Conservation (phyloP, 2,113 vertebrate species). For the Megaceryle maxima region DNA sequence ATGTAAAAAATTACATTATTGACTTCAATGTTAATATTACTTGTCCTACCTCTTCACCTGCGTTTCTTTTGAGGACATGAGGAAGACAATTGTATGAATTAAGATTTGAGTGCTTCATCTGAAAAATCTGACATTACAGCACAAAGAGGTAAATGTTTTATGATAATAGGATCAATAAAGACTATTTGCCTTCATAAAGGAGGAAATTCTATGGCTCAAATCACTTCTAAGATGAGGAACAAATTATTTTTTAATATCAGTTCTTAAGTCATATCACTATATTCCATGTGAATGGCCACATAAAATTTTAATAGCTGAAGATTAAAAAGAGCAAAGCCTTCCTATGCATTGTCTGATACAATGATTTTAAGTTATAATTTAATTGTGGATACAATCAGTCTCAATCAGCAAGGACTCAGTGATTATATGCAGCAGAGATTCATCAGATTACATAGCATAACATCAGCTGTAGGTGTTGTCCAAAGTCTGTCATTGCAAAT, state of each 20-base stretch:
- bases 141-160: neutral
- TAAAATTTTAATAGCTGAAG: conserved; percentile 11
- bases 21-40: neutral
- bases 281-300: neutral
- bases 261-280: neutral
- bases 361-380: neutral
- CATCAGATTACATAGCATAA: neutral
- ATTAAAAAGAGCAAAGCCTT: neutral
- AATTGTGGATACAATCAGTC: neutral
- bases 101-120: neutral
- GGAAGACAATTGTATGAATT: neutral
- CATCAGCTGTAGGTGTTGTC: neutral
- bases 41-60: neutral
- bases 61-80: neutral
- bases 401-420: neutral
- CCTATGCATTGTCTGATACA: neutral
- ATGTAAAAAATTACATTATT: neutral
- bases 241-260: neutral
- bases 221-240: neutral
- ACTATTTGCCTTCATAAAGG: neutral
- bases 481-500: neutral
- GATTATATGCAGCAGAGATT: neutral
- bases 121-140: neutral
- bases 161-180: neutral
- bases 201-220: neutral